Conservation (phyloP, 2,888 invertebrate genomes). For the Trichogramma dendrolimi region DNA sequence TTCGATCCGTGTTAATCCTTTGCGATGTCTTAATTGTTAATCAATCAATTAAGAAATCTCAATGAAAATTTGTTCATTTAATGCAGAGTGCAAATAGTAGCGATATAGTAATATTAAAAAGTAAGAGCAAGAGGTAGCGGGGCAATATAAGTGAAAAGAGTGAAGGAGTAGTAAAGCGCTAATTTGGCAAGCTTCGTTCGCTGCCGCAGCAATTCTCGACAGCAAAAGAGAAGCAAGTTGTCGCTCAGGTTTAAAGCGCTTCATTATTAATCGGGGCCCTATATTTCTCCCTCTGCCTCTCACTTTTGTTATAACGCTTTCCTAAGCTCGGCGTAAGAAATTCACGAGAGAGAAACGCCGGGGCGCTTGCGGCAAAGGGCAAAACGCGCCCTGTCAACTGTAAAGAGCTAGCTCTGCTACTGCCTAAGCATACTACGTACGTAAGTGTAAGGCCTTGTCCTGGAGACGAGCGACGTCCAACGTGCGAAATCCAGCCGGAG, state of each 20-base stretch:
- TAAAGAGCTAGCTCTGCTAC: neutral
- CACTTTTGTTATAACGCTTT: constrained; percentile 15
- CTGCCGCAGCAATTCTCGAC: neutral
- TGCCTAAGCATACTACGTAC: neutral
- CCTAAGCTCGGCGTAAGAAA: constrained; percentile 19
- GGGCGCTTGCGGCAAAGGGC: neutral
- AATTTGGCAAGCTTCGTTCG: constrained; percentile 21
- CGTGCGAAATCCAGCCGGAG: constrained; percentile 11
- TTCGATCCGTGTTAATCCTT: too few species aligned
- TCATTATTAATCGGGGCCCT: constrained; percentile 21
- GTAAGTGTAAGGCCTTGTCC: neutral
- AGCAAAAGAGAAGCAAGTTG: neutral
- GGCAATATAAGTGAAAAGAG: too few species aligned
- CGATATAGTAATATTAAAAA: too few species aligned
- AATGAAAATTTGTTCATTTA: too few species aligned
- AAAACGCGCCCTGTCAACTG: neutral
- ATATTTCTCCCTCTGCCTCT: neutral
- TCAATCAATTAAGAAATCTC: too few species aligned
- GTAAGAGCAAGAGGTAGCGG: too few species aligned
- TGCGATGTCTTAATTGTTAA: too few species aligned
- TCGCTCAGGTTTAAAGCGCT: constrained; percentile 22
- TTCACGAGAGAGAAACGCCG: constrained; percentile 14
- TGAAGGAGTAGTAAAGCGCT: constrained; percentile 1
- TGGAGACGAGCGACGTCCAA: constrained; percentile 5
- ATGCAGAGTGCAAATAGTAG: too few species aligned